Base-by-base conservation (phyloP, 2,888 invertebrate genomes). In the Macrosiphum euphorbiae region DNA sequence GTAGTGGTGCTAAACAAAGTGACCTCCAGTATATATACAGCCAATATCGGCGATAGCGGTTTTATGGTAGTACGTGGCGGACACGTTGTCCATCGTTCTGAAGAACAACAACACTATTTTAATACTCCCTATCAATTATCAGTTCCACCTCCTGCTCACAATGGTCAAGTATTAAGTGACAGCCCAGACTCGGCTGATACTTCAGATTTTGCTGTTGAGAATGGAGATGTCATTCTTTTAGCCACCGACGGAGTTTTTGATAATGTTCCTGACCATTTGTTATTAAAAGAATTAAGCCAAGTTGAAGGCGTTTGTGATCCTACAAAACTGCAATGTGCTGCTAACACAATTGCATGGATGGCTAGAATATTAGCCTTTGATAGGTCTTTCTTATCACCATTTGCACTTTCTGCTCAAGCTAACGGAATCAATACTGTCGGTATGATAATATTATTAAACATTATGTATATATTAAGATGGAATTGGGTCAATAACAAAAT, bases 161-260 rank as follows among this genome's bases (percentile, higher is more conserved):
- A 98, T 95, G 97, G 97, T 95, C 97, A 98, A 95, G 99, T 99
- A 94, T 97, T 99, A 44, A 98, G 98, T 96, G 99, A 99, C 96
- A 98, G 98, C 96, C 99, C 99, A 16, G 98, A 99, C 95, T 98
- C 98, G 90, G 99, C 99, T 44, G 98, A 98, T 95, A 98, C 98
- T 85, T 97, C 98, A 47, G 98, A 98, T 96, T 98, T 99, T 96
- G 97, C 97, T 5, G 98, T 98, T 11, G 97, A 98, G 96, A 98
- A 98, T 95, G 99, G 99, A 91, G 99, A 99, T 96, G 98, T 98
- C 92, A 98, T 99, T 95, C 97, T 99, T 84, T 97, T 99, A 93
- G 99, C 99, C 50, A 99, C 99, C 1, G 99, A 99, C 96, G 99
- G 99, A 92, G 98, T 99, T 94, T 99, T 99, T 96, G 99, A 99